Evolutionary conservation across 2,113 vertebrate species (phyloP), one percentile per base, ranked within the genome.

Genomic region (Cygnus buccinator): DNA sequence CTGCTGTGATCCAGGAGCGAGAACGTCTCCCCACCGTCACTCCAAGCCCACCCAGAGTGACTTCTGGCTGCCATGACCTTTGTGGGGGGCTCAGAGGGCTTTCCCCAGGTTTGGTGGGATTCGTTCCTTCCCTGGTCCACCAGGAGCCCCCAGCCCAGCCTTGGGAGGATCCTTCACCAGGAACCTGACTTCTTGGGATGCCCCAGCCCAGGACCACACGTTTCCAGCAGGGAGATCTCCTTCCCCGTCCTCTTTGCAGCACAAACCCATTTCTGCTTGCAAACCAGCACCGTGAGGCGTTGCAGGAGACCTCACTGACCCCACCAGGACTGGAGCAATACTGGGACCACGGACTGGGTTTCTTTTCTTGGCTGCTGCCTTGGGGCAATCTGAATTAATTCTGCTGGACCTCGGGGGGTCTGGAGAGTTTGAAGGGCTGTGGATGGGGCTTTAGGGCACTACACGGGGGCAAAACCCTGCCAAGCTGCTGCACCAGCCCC

Each of bases 371-470:
- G 20, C 25, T 66, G 66, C 33, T 52, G 1, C 2, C 46, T 31
- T 25, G 37, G 87, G 26, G 17, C 29, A 41, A 75, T 9, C 55
- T 29, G 22, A 44, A 4, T 28, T 2, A 15, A 71, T 63, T 25
- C 75, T 26, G 35, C 17, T 21, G 57, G 37, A 44, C 3, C 31
- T 81, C 44, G 4, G 3, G 37, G n/a, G 7, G 18, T 87, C 52
- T 29, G 26, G 66, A 71, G 13, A 48, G 4, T 8, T 15, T 4
- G 17, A 43, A 13, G 16, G 2, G 5, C 39, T 71, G 33, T 0
- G 0, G 7, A 8, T 10, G 33, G 25, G 37, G 11, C 4, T 67
- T 31, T 13, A 1, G 3, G 48, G 46, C 50, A 8, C 22, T 5
- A 10, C 5, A 43, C 33, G 1, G 5, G 16, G 26, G 31, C 37